Evolutionary conservation across 2,113 vertebrate species (phyloP).

Genomic region (Onychostoma macrolepis): DNA sequence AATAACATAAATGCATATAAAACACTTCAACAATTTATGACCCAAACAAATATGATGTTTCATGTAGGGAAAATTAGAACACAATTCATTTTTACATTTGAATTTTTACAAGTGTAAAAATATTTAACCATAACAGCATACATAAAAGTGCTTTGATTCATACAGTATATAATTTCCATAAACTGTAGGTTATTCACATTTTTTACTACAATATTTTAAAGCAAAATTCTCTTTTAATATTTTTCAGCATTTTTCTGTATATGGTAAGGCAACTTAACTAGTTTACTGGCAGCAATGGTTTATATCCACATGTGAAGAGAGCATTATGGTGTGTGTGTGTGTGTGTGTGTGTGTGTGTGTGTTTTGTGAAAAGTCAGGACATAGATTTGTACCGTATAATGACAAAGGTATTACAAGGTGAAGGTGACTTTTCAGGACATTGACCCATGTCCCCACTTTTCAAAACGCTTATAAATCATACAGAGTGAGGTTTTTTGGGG

Average conservation of each 20-base stretch:
- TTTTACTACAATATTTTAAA: neutral
- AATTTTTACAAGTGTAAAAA: neutral
- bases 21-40: neutral
- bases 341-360: too few relatives aligned
- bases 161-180: too few relatives aligned
- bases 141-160: neutral
- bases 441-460: too few relatives aligned
- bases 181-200: neutral
- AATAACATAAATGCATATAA: neutral
- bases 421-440: too few relatives aligned
- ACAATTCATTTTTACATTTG: neutral
- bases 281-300: neutral
- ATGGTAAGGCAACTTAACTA: too few relatives aligned
- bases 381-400: too few relatives aligned
- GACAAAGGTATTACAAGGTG: too few relatives aligned
- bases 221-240: neutral
- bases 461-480: too few relatives aligned
- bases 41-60: neutral
- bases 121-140: neutral
- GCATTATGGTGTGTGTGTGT: neutral
- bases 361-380: too few relatives aligned
- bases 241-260: neutral
- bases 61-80: neutral
- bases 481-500: too few relatives aligned
- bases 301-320: neutral